These are phyloP conservation scores for Acrocephalus arundinaceus DNA, from an alignment of 2,113 vertebrate species.

Conservation along the genomic window DNA sequence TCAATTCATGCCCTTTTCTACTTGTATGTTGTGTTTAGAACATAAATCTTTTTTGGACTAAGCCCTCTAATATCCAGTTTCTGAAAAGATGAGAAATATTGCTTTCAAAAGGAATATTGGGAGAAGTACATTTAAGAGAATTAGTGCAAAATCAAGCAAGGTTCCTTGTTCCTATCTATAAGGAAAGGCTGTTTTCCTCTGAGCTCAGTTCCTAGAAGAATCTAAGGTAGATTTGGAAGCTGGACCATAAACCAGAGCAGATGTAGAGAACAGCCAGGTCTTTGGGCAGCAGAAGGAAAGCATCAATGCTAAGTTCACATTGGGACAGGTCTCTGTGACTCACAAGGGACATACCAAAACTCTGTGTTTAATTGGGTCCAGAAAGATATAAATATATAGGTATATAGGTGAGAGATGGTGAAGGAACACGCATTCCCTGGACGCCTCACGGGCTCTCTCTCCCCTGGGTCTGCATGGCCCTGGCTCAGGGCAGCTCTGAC, in stretches of 20 bases:
- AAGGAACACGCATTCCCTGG: rapidly evolving
- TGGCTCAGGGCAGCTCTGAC: background rate
- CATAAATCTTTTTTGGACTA: background rate
- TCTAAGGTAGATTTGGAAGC: background rate
- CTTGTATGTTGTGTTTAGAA: background rate
- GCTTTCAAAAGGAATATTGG: background rate
- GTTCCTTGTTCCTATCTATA: background rate
- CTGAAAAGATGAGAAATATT: background rate
- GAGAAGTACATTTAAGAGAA: background rate
- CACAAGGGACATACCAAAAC: background rate
- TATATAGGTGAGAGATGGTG: background rate
- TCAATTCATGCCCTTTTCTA: background rate
- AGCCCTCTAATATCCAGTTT: background rate
- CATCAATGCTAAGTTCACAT: background rate
- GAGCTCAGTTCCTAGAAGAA: background rate
- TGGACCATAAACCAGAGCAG: background rate
- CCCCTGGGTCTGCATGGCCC: background rate
- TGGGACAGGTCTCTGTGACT: background rate
- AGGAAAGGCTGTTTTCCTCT: background rate
- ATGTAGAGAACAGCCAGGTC: background rate
- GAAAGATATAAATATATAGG: background rate
- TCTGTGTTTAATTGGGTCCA: background rate
- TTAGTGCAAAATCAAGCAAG: background rate
- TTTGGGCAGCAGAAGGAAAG: background rate
- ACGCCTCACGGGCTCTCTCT: rapidly evolving